Evolutionary conservation across 2,888 invertebrate species (phyloP).

Genomic region (Oscheius sp.): DNA sequence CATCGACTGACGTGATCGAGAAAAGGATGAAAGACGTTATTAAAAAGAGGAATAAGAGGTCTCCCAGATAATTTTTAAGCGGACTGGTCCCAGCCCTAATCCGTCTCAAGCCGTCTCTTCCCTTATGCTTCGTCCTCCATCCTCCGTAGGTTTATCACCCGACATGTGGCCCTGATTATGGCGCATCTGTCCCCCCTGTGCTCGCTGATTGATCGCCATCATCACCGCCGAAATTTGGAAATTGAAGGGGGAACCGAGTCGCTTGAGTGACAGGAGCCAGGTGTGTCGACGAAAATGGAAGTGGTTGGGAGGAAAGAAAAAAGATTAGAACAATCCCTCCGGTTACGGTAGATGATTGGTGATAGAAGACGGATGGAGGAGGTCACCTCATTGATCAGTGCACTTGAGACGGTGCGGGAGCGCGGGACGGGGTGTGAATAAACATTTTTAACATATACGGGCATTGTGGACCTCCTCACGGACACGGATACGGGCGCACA

Average conservation of each 20-base stretch:
- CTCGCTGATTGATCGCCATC: slow-evolving; percentile 12
- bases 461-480: slow-evolving; percentile 1
- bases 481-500: slow-evolving; percentile 23
- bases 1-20: neutral
- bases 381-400: slow-evolving; percentile 8
- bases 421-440: slow-evolving; percentile 23
- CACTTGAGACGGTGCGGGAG: slow-evolving; percentile 25
- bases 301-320: neutral
- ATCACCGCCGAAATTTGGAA: neutral
- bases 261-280: slow-evolving; percentile 1
- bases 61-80: too few relatives aligned
- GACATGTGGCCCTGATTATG: slow-evolving; percentile 20
- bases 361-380: neutral
- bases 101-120: too few relatives aligned
- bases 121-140: neutral
- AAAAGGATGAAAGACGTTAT: neutral
- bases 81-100: too few relatives aligned
- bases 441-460: slow-evolving; percentile 27
- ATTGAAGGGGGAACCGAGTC: neutral
- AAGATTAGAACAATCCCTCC: neutral
- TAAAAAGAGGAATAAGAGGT: too few relatives aligned
- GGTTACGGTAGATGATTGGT: neutral
- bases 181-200: slow-evolving; percentile 13
- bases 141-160: slow-evolving; percentile 15
- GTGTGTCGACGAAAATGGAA: neutral